Percentiles rank a stretch among this genome's conserved stretches.
These are phyloP conservation scores for Diarsia dahlii DNA, from an alignment of 2,888 invertebrate genomes.

Conservation along the genomic window DNA sequence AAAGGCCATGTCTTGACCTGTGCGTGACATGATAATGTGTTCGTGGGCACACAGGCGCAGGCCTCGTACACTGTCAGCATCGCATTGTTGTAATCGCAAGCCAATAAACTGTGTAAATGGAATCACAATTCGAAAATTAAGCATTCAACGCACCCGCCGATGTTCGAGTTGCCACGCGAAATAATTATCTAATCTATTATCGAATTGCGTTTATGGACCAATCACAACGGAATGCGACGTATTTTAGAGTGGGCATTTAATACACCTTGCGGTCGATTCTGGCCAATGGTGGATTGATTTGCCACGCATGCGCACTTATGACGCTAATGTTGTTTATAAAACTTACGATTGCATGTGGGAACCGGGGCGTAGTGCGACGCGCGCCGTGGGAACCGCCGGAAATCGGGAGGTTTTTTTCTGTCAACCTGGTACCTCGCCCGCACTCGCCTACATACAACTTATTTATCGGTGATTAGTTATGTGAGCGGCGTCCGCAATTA, in stretches of 20 bases:
- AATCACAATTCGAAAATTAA: constrained; percentile 62
- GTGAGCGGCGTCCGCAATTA: constrained; percentile 72
- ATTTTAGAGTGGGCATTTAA: constrained; percentile 80
- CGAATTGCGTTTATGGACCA: constrained; percentile 75
- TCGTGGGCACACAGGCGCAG: constrained; percentile 51
- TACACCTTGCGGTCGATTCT: constrained; percentile 73
- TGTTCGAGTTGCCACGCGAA: constrained; percentile 69
- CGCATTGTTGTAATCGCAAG: constrained; percentile 64
- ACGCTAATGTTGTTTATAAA: constrained; percentile 81
- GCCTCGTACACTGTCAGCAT: constrained; percentile 46
- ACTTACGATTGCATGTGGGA: constrained; percentile 83
- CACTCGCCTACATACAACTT: constrained; percentile 68
- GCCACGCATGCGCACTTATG: constrained; percentile 82
- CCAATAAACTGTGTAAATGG: constrained; percentile 65
- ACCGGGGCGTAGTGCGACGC: constrained; percentile 83
- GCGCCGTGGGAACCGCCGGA: constrained; percentile 84
- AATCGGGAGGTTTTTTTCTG: constrained; percentile 79
- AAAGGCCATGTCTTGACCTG: constrained; percentile 64
- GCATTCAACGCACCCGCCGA: constrained; percentile 70
- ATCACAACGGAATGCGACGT: constrained; percentile 79
- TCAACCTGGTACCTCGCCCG: constrained; percentile 64
- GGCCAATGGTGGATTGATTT: constrained; percentile 82
- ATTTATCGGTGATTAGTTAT: constrained; percentile 73
- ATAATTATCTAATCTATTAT: constrained; percentile 79
- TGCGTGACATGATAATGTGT: constrained; percentile 62